Percentiles rank a stretch among this genome's conserved stretches.
Evolutionary conservation across 2,113 vertebrate species (phyloP).

Genomic region (Strix aluco): DNA sequence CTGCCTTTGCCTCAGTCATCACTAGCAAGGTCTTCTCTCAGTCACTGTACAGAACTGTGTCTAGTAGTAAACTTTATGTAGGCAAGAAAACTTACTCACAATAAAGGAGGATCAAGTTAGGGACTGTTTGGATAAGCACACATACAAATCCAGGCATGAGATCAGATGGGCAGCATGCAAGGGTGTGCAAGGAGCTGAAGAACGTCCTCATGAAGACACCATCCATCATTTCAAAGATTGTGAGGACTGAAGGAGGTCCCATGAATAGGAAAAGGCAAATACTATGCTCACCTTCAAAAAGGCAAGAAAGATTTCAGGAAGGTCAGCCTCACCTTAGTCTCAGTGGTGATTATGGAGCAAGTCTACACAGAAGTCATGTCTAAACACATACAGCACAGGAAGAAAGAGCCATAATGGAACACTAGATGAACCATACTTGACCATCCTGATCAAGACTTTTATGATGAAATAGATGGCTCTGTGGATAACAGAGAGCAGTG

Average conservation of each 20-base stretch:
- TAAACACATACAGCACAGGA: not conserved
- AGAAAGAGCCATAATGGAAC: not conserved
- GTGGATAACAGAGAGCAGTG: not conserved
- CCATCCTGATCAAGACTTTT: not conserved
- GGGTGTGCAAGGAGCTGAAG: not conserved
- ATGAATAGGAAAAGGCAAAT: not conserved
- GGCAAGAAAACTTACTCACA: not conserved
- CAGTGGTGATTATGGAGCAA: not conserved
- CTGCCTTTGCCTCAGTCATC: not conserved
- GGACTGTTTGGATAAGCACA: not conserved
- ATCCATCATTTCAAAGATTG: not conserved
- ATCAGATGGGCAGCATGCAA: not conserved
- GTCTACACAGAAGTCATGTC: not conserved
- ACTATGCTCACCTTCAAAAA: not conserved
- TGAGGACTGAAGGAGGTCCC: not conserved
- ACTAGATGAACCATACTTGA: not conserved
- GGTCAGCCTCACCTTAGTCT: not conserved
- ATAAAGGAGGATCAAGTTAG: not conserved
- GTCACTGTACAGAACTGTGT: too few species aligned
- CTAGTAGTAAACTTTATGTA: not conserved
- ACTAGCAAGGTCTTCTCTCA: not conserved
- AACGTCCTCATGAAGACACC: not conserved
- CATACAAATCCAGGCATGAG: not conserved
- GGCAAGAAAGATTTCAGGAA: not conserved
- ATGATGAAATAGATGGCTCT: not conserved